Base-by-base conservation (phyloP, 2,113 vertebrate species). In the Callospermophilus lateralis region DNA sequence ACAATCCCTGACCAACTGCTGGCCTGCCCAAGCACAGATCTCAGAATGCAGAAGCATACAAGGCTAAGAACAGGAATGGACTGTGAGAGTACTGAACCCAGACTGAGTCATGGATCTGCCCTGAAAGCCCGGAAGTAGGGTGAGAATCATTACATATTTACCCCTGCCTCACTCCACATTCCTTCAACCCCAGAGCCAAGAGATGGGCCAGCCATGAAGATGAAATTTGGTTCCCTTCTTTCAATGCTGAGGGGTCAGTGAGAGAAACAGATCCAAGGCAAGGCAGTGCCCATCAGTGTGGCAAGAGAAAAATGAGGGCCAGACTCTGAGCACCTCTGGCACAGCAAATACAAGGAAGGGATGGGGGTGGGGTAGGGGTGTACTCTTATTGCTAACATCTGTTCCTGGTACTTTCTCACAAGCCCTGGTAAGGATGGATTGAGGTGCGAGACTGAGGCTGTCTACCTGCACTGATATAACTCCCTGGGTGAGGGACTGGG, bases 141-240 rank as follows among this genome's bases (percentile, higher is more conserved):
- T 76, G 45, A 90, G 76, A 39, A 6, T 55, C 37, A 80, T 63
- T 87, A 80, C 67, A 63, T 53, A 37, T 30, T n/a, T n/a, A 55
- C 17, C 61, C 73, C 32, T 28, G 19, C 72, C 77, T 73, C 78
- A 74, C 45, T 79, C 39, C 51, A n/a, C 51, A 48, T 4, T 34
- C 79, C 91, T 93, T 92, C 84, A 92, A 17, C n/a, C 3, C 10
- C 53, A 94, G 17, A 81, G 51, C 79, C 65, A 51, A 74, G 70
- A 81, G 53, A 83, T 86, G 63, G 48, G n/a, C 63, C 94, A 58
- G 61, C 55, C 88, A 74, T 32, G 65, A n/a, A 83, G 39, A 28
- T 30, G 51, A 88, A 70, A n/a, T n/a, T 55, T 17, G 19, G 34
- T 7, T 76, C 51, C 17, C 26, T 42, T 72, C 48, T 42, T 24